Evolutionary conservation across 2,797 vertebrate genomes (phyloP), one percentile per base, ranked within the genome.

Genomic region (Channallabes apus): DNA sequence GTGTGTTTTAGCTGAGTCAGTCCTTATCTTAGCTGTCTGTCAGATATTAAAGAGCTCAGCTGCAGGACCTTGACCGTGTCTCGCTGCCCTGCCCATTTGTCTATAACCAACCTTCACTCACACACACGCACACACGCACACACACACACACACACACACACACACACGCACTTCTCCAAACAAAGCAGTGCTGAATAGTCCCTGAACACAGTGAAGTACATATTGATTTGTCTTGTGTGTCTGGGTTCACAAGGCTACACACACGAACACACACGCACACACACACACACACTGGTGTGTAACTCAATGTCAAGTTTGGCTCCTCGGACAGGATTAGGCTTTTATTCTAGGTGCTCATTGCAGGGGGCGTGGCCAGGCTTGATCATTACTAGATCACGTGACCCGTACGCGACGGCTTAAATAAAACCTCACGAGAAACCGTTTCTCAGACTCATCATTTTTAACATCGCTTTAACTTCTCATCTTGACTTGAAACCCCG

Each of bases 11-110:
- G 77, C 82, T 83, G 65, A 86, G 65, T 88, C 83, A 86, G 88
- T 77, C 65, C 67, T 89, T 85, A 90, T 88, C 85, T 75, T 54
- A 76, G 67, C 78, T 85, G 83, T 77, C 86, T 87, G 76, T 82
- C 78, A 72, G 68, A 87, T 87, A 88, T 41, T 85, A 38, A 80
- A 88, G 54, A 65, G 67, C 29, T 68, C 15, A 58, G 58, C 86
- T 64, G n/a, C 64, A 87, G 81, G 79, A 86, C 85, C 80, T 84
- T 89, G 85, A 84, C 82, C 85, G 38, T 27, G 41, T 56, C 87
- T 84, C 56, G 24, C 59, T 58, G 54, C 46, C 64, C 82, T 56
- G 58, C 61, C 76, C 80, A 32, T 80, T 20, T 15, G 8, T 51
- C 69, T 84, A 54, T 61, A 65, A 72, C 58, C 75, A 75, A 64